Evolutionary conservation across 2,113 vertebrate genomes (phyloP).

Genomic region (Pterophyllum scalare): DNA sequence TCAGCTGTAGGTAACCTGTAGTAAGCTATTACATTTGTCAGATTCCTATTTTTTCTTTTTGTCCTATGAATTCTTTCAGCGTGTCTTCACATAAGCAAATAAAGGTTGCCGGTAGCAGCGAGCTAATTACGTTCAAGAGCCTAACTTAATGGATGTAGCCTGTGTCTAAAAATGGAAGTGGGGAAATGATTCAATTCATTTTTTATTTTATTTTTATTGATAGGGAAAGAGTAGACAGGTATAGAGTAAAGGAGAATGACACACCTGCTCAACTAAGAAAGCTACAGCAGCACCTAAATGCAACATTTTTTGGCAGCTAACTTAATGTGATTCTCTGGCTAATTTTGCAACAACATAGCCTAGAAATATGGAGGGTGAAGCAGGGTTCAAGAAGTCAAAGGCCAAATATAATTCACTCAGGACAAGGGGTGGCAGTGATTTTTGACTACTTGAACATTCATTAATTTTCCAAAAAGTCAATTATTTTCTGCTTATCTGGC

Average conservation of each 20-base stretch:
- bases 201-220: background rate
- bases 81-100: background rate
- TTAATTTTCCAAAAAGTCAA: background rate
- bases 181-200: background rate
- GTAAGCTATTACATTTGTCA: background rate
- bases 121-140: background rate
- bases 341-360: background rate
- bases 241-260: accelerated
- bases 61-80: background rate
- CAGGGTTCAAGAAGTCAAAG: background rate
- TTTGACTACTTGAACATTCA: background rate
- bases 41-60: background rate
- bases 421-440: background rate
- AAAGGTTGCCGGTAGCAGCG: background rate
- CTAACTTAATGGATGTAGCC: background rate
- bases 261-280: background rate
- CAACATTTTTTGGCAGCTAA: background rate
- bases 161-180: background rate
- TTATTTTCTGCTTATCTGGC: background rate
- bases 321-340: too few species aligned
- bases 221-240: background rate
- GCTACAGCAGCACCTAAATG: background rate
- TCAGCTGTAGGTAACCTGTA: background rate
- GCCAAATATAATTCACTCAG: background rate
- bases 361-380: too few species aligned